A percentile compares a stretch with the other conserved stretches of the same genome.
Conservation (phyloP, 2,113 vertebrate species). For the Festucalex cinctus region DNA sequence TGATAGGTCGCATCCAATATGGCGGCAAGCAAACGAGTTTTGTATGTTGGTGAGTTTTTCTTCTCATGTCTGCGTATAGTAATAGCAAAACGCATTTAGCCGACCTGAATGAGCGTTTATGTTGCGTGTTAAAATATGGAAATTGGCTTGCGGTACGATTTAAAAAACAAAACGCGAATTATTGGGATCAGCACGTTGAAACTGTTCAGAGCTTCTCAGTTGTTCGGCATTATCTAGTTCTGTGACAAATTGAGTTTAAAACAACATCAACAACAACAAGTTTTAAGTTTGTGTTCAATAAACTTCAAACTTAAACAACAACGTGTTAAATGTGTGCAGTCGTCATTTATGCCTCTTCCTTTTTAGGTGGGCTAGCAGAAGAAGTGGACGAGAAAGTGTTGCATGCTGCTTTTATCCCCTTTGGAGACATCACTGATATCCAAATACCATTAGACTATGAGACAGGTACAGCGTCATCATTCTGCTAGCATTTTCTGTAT, state of each 20-base stretch:
- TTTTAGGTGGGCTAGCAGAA: slow-evolving; percentile 88
- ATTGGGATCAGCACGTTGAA: background rate
- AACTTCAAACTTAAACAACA: no score
- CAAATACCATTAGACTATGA: slow-evolving; percentile 97
- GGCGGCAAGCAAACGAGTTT: slow-evolving; percentile 70
- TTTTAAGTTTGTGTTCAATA: no score
- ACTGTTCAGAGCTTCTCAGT: background rate
- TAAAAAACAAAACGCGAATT: background rate
- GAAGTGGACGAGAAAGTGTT: slow-evolving; percentile 95
- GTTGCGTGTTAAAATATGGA: background rate
- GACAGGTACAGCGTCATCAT: slow-evolving; percentile 74
- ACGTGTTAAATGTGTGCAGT: background rate
- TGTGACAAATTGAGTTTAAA: background rate
- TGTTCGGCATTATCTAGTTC: background rate
- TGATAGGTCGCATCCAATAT: slow-evolving; percentile 62
- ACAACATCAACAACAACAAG: background rate
- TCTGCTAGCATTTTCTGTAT: background rate
- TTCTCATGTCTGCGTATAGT: background rate
- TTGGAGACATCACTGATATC: slow-evolving; percentile 93
- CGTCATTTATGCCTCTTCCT: background rate
- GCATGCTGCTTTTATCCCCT: slow-evolving; percentile 94
- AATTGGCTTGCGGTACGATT: background rate
- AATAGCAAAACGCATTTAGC: background rate
- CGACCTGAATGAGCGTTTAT: background rate
- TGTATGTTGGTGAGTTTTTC: slow-evolving; percentile 69